Base-by-base conservation (phyloP, 2,888 invertebrate genomes). In the Trachelus stipa region DNA sequence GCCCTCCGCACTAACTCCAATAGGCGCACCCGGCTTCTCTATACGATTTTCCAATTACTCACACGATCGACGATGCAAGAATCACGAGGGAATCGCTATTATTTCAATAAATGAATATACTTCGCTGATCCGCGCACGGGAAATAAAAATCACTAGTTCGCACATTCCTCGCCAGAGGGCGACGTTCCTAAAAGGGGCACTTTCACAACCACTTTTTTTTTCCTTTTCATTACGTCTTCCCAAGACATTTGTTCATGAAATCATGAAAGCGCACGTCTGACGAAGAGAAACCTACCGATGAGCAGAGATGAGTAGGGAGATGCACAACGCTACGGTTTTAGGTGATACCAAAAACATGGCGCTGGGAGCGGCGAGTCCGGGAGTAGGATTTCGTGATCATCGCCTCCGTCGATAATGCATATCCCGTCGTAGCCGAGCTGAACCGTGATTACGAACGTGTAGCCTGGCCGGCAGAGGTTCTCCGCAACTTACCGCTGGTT, bases 61-160 rank as follows among this genome's bases (percentile, higher is more conserved):
- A 89, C 90, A 83, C 83, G 83, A 83, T 87, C 83, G 85, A 83
- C 84, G 86, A 81, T 85, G 83, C 83, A 82, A 83, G 84, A 83
- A 80, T 77, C 75, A 82, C 76, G 76, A 81, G 84, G 85, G 85
- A 86, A 85, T 85, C 86, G 85, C 86, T 85, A 90, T 89, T 89
- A 89, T 90, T 89, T 87, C 87, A 85, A 89, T 88, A 88, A 89
- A 89, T 89, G 87, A 86, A 87, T 89, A 88, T 89, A 88, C 88
- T 90, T 87, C 86, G 87, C 89, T 88, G 85, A 86, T 88, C 85
- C 88, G 87, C 85, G 84, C 82, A 89, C 84, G 86, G 87, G 87
- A 89, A 90, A 91, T 88, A 90, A 91, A 90, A 90, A 88, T 85
- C 78, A 68, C 74, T 84, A 83, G 79, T 89, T 89, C 75, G 56